Percentiles rank a stretch among this genome's conserved stretches.
phyloP scores from a whole-genome alignment of 1,140 invertebrate species.

The Bombus cullumanus region DNA sequence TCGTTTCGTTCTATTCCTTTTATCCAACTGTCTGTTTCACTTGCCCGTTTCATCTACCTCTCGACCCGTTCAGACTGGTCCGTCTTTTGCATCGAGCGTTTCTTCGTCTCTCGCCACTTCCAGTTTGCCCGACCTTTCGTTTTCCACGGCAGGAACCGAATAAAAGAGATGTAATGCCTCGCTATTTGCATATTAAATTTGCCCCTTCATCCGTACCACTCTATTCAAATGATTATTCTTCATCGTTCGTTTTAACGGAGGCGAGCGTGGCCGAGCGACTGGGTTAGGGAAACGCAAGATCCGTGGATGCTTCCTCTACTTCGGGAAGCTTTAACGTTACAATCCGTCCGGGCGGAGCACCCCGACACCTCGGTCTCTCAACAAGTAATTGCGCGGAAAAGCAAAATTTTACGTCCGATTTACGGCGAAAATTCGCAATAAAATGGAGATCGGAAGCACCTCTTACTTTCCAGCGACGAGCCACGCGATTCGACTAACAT shows the following conservation, averaged over 20 bases:
- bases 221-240: slow-evolving; percentile 72
- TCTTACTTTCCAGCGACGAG: neutral
- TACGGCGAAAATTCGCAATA: slow-evolving; percentile 42
- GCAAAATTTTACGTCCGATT: slow-evolving; percentile 65
- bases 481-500: neutral
- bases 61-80: slow-evolving; percentile 12
- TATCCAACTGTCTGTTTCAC: neutral
- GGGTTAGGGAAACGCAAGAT: slow-evolving; percentile 4
- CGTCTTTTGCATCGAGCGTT: slow-evolving; percentile 5
- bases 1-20: neutral
- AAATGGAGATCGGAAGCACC: neutral
- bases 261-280: neutral
- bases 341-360: neutral
- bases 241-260: slow-evolving; percentile 55
- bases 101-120: neutral
- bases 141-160: slow-evolving; percentile 47
- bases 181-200: slow-evolving; percentile 75
- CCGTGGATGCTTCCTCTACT: slow-evolving; percentile 21
- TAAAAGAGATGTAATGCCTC: slow-evolving; percentile 68
- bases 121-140: slow-evolving; percentile 36
- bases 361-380: slow-evolving; percentile 45
- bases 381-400: slow-evolving; percentile 61
- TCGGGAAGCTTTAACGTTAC: slow-evolving; percentile 37
- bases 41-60: slow-evolving; percentile 3
- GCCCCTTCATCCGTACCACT: slow-evolving; percentile 60